Evolutionary conservation across 2,113 vertebrate species (phyloP).

Genomic region (Ptychochromis oligacanthus): DNA sequence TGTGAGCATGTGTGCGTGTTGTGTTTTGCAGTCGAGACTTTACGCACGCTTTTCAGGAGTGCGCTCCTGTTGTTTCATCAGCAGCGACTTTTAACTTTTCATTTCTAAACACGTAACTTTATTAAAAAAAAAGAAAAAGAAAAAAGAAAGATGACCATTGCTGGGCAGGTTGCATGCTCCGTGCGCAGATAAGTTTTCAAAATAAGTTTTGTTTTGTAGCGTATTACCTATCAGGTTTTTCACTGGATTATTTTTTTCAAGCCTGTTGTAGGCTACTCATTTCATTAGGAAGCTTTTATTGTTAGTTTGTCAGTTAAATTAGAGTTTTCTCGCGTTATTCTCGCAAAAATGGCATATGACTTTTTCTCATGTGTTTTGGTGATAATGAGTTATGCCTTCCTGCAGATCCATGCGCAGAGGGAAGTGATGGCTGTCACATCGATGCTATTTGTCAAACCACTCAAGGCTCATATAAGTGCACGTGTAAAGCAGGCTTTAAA

Average conservation of each 20-base stretch:
- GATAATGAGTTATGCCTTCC: slow-evolving; percentile 27
- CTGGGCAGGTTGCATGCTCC: not conserved
- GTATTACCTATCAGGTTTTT: not conserved
- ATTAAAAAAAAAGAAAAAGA: not conserved
- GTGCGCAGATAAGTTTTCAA: not conserved
- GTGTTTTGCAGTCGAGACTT: slow-evolving; percentile 57
- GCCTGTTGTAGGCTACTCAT: not conserved
- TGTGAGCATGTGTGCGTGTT: slow-evolving; percentile 35
- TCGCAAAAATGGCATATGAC: not conserved
- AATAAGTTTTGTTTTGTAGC: not conserved
- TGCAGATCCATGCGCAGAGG: slow-evolving; percentile 84
- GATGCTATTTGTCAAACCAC: slow-evolving; percentile 95
- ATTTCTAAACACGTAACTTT: not conserved
- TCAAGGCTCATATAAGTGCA: slow-evolving; percentile 91
- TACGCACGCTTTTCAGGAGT: slow-evolving; percentile 69
- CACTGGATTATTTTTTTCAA: not conserved
- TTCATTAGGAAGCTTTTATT: not conserved
- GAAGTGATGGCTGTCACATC: slow-evolving; percentile 91
- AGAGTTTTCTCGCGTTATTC: not conserved
- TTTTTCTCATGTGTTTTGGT: not conserved
- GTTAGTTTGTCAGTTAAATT: not conserved
- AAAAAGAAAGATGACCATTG: not conserved
- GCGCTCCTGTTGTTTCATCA: slow-evolving; percentile 54
- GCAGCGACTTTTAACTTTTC: slow-evolving; percentile 13
- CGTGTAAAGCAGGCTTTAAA: slow-evolving; percentile 90